Percentiles rank a stretch among this genome's conserved stretches.
phyloP scores from a whole-genome alignment of 2,797 vertebrate species.

The Paramormyrops hopkinsi region DNA sequence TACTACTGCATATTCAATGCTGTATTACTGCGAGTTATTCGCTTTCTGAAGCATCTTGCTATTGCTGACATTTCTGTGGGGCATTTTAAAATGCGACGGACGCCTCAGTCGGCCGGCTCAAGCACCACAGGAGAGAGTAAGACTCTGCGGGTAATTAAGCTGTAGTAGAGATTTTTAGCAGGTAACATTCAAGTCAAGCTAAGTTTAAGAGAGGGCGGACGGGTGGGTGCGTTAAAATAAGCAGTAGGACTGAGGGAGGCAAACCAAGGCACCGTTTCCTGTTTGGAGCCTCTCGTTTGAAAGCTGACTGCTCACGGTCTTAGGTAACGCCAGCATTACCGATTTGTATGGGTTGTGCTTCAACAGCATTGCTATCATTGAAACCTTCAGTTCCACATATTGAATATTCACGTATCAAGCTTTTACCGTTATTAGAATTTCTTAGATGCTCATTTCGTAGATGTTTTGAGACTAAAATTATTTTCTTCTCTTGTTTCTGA shows the following conservation, averaged over 20 bases:
- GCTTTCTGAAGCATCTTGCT: neutral
- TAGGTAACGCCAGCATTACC: neutral
- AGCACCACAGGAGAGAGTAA: no score
- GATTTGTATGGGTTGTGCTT: neutral
- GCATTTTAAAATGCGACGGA: neutral
- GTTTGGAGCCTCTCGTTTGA: neutral
- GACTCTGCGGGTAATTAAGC: slow-evolving; percentile 2
- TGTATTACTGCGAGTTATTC: neutral
- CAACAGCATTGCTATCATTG: neutral
- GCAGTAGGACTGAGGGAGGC: neutral
- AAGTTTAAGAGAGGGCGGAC: neutral
- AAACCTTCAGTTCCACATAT: neutral
- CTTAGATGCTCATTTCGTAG: neutral
- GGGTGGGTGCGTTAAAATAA: neutral
- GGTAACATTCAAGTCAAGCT: neutral
- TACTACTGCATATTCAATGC: neutral
- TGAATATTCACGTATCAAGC: neutral
- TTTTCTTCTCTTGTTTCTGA: neutral
- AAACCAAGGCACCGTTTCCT: neutral
- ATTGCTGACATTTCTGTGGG: neutral
- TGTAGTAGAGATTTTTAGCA: neutral
- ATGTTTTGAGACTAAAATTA: neutral
- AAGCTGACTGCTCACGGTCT: neutral
- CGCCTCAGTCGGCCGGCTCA: neutral
- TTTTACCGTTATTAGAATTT: neutral